A percentile compares a stretch with the other conserved stretches of the same genome.
Evolutionary conservation across 2,888 invertebrate species (phyloP).

Genomic region (Sarcophaga carnaria): DNA sequence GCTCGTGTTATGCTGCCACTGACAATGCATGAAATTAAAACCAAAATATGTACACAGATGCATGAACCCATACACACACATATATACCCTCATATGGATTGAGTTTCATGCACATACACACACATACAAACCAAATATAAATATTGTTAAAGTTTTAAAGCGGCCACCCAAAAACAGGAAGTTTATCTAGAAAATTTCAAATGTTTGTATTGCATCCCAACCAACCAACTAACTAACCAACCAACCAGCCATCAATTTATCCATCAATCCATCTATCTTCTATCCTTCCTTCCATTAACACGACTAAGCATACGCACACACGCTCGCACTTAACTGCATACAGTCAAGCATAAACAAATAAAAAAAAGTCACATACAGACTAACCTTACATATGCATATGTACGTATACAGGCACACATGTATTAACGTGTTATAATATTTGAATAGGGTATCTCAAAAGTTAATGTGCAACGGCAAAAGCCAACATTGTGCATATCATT

Average conservation of each 20-base stretch:
- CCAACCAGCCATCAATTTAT: constrained; percentile 41
- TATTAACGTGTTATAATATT: background rate
- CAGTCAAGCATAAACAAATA: constrained; percentile 41
- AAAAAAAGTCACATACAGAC: background rate
- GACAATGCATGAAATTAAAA: constrained; percentile 18
- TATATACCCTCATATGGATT: background rate
- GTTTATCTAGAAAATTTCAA: constrained; percentile 60
- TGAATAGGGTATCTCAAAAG: background rate
- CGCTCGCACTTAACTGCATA: background rate
- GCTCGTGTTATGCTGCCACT: constrained; percentile 12
- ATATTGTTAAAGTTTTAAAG: constrained; percentile 28
- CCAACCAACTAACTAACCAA: constrained; percentile 31
- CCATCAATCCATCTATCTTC: constrained; percentile 18
- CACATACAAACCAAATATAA: background rate
- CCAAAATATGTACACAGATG: background rate
- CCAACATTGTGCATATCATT: too few species aligned
- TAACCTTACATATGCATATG: background rate
- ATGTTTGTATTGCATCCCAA: constrained; percentile 57
- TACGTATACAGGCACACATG: constrained; percentile 20
- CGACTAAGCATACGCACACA: background rate
- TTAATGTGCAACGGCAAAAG: background rate
- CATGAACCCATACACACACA: background rate
- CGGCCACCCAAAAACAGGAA: constrained; percentile 60
- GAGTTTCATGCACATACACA: background rate
- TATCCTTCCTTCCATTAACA: background rate